phyloP scores from a whole-genome alignment of 2,888 invertebrate genomes.

The Trissonchulus sp. region DNA sequence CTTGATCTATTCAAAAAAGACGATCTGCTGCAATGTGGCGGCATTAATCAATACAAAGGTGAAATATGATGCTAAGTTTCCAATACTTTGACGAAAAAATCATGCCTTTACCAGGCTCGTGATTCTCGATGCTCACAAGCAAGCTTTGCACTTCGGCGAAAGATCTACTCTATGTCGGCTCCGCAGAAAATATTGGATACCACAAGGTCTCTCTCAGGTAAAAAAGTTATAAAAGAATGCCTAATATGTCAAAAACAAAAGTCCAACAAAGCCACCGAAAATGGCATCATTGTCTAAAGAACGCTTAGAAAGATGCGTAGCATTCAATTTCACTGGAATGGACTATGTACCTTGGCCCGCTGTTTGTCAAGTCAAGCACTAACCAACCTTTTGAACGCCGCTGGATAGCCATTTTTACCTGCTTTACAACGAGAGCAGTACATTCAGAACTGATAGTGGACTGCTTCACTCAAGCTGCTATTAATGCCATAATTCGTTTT shows the following conservation, averaged over 20 bases:
- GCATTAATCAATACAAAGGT: background rate
- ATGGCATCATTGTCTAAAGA: background rate
- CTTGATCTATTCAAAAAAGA: background rate
- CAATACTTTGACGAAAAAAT: background rate
- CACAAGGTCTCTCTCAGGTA: background rate
- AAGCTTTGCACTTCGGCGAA: background rate
- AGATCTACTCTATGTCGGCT: background rate
- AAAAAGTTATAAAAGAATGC: background rate
- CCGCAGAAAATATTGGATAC: background rate
- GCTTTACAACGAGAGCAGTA: slow-evolving; percentile 25
- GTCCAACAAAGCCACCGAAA: background rate
- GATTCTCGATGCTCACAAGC: background rate
- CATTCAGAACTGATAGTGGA: slow-evolving; percentile 17
- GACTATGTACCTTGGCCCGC: slow-evolving; percentile 11
- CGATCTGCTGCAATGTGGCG: background rate
- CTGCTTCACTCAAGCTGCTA: background rate
- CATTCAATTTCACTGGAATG: background rate
- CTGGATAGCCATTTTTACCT: slow-evolving; percentile 25
- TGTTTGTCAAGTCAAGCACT: slow-evolving; percentile 1
- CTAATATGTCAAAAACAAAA: background rate
- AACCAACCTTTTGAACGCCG: background rate
- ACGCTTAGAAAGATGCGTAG: background rate
- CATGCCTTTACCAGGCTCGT: background rate
- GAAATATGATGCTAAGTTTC: background rate
- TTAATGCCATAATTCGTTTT: background rate